Evolutionary conservation across 2,797 vertebrate genomes (phyloP).

Genomic region (Echeneis naucrates): DNA sequence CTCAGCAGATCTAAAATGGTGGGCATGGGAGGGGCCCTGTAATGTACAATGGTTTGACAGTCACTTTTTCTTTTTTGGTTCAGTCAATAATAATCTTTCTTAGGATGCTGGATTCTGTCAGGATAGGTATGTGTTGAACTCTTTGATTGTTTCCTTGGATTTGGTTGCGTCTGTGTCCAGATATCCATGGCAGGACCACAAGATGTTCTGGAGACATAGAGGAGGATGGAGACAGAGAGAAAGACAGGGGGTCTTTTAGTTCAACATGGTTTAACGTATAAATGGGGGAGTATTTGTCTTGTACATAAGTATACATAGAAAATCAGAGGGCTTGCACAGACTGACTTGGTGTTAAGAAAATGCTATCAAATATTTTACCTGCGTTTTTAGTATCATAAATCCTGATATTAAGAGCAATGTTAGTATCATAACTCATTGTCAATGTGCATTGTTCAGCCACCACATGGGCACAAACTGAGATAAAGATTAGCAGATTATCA

Average conservation of each 20-base stretch:
- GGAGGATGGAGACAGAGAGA: slow-evolving; percentile 12
- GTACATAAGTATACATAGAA: too few species aligned
- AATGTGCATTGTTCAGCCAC: background rate
- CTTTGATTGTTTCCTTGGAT: slow-evolving; percentile 75
- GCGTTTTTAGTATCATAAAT: background rate
- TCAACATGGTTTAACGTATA: slow-evolving; percentile 4
- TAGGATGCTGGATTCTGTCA: slow-evolving; percentile 68
- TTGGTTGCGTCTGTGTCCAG: slow-evolving; percentile 79
- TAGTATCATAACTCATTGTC: background rate
- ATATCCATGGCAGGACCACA: slow-evolving; percentile 71
- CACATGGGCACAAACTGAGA: background rate
- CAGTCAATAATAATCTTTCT: slow-evolving; percentile 68
- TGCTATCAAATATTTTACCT: background rate
- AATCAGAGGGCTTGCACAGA: background rate
- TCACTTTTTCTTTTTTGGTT: slow-evolving; percentile 76
- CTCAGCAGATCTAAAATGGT: slow-evolving; percentile 45
- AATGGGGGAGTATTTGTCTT: background rate
- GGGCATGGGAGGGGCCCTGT: slow-evolving; percentile 45
- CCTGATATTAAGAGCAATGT: background rate
- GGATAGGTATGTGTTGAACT: slow-evolving; percentile 66
- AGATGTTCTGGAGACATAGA: slow-evolving; percentile 70
- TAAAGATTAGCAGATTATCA: background rate
- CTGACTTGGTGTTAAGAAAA: background rate
- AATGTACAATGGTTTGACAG: slow-evolving; percentile 58
- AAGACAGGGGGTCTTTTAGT: background rate